Evolutionary conservation across 2,113 vertebrate species (phyloP), one percentile per base, ranked within the genome.

Genomic region (Eretmodus cyanostictus): DNA sequence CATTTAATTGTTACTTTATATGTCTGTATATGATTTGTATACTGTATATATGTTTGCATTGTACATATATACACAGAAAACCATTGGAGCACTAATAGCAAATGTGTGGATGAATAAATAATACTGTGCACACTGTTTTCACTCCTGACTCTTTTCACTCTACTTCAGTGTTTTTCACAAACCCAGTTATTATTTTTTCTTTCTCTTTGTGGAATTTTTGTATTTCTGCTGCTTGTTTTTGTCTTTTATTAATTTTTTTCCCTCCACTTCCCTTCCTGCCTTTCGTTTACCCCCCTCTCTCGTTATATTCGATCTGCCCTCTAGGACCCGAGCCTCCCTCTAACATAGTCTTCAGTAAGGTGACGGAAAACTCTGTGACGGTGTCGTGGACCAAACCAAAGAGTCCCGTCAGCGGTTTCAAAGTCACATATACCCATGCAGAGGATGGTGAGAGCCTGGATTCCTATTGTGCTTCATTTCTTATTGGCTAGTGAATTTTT

Each of bases 11-110:
- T 96, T 90, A 87, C 79, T 76, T 80, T 87, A 5, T 88, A 12
- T 86, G 82, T 92, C 83, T 90, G 94, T 95, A 95, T 96, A 96
- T 95, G 61, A 90, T 82, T 71, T 89, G 86, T 95, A 96, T 95
- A 96, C 93, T 95, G 95, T 97, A 96, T 97, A 97, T 96, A 96
- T 97, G 96, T 95, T 88, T 92, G 89, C 90, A 91, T 55, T 95
- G 86, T 93, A 95, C 95, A 96, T 96, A 96, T 97, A 96, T 96
- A 97, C 96, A 93, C 87, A 82, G 1, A 36, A 61, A 92, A 53
- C 81, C 86, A 84, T 66, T 45, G 68, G 51, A 86, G 80, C 89
- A 95, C 94, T 92, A 92, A 91, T 94, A 83, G 80, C 79, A 82
- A 90, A 88, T 19, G 86, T 91, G 71, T 92, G 90, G 81, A 89